Evolutionary conservation across 1,140 invertebrate genomes (phyloP).

Genomic region (Heliconius hermathena): DNA sequence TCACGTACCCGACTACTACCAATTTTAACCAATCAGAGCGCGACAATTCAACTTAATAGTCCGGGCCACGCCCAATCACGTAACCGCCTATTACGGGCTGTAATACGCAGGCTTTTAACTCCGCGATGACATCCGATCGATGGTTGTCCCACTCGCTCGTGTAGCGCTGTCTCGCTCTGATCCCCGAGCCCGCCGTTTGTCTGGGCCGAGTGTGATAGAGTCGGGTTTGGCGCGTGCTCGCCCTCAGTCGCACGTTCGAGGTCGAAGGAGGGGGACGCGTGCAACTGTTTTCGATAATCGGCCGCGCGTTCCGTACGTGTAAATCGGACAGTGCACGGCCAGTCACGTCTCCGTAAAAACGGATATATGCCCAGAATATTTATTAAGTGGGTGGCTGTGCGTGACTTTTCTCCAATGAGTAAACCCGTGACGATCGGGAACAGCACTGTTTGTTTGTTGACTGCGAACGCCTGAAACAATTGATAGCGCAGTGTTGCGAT

Average conservation of each 20-base stretch:
- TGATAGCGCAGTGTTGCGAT: conserved; percentile 28
- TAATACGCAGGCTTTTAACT: conserved; percentile 81
- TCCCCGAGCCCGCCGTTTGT: conserved; percentile 55
- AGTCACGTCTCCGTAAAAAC: conserved; percentile 81
- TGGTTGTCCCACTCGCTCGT: conserved; percentile 48
- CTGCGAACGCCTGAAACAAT: conserved; percentile 62
- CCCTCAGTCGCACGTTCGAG: conserved; percentile 79
- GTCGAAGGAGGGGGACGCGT: conserved; percentile 76
- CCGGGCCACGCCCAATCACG: conserved; percentile 78
- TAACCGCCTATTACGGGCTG: conserved; percentile 81
- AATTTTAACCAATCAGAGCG: conserved; percentile 80
- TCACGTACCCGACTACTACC: conserved; percentile 79
- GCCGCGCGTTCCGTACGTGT: conserved; percentile 79
- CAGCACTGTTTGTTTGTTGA: conserved; percentile 72
- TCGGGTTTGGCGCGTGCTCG: conserved; percentile 75
- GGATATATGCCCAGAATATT: conserved; percentile 82
- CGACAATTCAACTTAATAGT: conserved; percentile 81
- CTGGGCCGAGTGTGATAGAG: conserved; percentile 72
- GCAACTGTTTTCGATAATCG: conserved; percentile 81
- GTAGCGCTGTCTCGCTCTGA: conserved; percentile 56
- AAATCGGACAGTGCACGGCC: conserved; percentile 75
- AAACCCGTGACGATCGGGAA: conserved; percentile 74
- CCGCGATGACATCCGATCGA: conserved; percentile 67
- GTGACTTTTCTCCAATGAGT: conserved; percentile 78
- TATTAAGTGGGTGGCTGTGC: conserved; percentile 81